Percentiles rank a stretch among this genome's conserved stretches.
phyloP scores from a whole-genome alignment of 2,113 vertebrate species.

The Leiothrix lutea region DNA sequence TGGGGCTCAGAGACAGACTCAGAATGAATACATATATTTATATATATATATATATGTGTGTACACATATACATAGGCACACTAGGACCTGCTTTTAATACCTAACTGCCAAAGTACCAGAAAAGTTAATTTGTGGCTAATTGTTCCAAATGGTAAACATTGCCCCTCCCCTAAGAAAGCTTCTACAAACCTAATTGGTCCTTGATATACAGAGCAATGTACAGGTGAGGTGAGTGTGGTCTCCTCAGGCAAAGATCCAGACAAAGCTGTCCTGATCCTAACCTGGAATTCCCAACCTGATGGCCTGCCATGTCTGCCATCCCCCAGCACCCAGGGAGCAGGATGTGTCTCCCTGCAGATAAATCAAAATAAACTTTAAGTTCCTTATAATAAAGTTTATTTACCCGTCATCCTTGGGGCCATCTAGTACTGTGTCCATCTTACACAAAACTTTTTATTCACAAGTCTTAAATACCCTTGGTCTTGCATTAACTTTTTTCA shows the following conservation, averaged over 20 bases:
- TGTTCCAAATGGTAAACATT: background rate
- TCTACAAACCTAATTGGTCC: background rate
- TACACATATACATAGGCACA: background rate
- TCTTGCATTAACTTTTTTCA: background rate
- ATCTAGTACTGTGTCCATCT: background rate
- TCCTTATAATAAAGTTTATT: background rate
- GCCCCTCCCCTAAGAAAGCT: background rate
- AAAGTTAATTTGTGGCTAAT: background rate
- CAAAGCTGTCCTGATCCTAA: accelerated
- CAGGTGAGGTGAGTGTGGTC: accelerated
- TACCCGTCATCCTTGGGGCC: background rate
- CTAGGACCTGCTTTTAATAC: background rate
- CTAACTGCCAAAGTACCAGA: background rate
- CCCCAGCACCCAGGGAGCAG: background rate
- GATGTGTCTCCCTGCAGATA: background rate
- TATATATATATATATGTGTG: background rate
- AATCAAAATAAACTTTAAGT: background rate
- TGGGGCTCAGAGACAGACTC: background rate
- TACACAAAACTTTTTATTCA: background rate
- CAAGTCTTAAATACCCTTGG: background rate
- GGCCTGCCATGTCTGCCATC: background rate
- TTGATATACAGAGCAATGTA: accelerated
- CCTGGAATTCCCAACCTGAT: background rate
- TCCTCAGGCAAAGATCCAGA: background rate
- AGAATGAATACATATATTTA: background rate